Conservation (phyloP, 2,888 invertebrate genomes). For the Torymus auratus region DNA sequence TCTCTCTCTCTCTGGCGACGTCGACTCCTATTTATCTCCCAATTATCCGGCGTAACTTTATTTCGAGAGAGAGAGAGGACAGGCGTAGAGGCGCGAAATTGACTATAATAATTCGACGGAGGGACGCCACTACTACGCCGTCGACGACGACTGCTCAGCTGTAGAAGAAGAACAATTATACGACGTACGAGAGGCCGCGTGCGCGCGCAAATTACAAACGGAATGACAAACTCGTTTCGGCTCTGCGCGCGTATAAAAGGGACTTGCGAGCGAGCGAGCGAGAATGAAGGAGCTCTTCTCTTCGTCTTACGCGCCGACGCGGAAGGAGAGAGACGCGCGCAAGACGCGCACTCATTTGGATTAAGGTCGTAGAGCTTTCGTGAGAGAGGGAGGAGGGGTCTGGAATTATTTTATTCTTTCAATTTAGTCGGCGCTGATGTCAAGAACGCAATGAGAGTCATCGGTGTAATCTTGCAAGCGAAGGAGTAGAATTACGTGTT, state of each 20-base stretch:
- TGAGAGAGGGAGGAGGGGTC: too few species aligned
- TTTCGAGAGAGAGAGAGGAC: conserved; percentile 15
- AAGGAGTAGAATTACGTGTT: too few species aligned
- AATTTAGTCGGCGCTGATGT: too few species aligned
- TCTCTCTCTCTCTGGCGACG: not conserved
- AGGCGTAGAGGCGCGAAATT: conserved; percentile 19
- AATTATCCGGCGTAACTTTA: conserved; percentile 46
- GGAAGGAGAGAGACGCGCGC: too few species aligned
- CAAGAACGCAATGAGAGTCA: too few species aligned
- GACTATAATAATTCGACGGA: conserved; percentile 32
- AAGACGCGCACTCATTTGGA: too few species aligned
- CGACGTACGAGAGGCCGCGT: not conserved
- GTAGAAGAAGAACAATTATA: too few species aligned
- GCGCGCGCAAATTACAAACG: conserved; percentile 23
- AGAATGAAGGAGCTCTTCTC: not conserved
- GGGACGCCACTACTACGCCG: not conserved
- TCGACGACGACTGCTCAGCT: too few species aligned
- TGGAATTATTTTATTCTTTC: too few species aligned
- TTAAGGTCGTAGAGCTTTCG: too few species aligned
- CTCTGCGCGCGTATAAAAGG: not conserved
- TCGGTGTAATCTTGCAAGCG: too few species aligned
- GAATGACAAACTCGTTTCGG: conserved; percentile 33
- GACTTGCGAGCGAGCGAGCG: not conserved
- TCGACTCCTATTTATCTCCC: conserved; percentile 39
- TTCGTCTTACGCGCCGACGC: too few species aligned